phyloP scores from a whole-genome alignment of 2,888 invertebrate genomes.

The Rugalucina vietnamica region DNA sequence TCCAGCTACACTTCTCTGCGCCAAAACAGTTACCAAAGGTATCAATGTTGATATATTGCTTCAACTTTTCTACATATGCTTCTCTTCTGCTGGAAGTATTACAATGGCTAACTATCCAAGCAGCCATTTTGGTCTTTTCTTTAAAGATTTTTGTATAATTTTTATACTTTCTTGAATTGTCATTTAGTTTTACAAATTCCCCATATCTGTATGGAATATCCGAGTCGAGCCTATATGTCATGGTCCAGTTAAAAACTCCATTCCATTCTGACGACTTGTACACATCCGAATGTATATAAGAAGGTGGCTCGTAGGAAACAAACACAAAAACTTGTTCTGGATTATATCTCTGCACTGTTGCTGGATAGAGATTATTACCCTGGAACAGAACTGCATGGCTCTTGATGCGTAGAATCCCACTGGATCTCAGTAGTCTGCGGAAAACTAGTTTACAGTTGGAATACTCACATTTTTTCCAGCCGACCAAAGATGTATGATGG shows the following conservation, averaged over 20 bases:
- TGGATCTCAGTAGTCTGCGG: not conserved
- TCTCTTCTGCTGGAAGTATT: conserved; percentile 44
- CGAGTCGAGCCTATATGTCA: conserved; percentile 66
- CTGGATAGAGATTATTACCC: conserved; percentile 8
- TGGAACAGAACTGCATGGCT: conserved; percentile 33
- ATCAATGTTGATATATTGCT: conserved; percentile 49
- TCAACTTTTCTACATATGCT: conserved; percentile 41
- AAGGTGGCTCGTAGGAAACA: conserved; percentile 20
- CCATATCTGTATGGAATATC: conserved; percentile 65
- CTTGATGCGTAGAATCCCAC: not conserved
- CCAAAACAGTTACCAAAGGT: conserved; percentile 54
- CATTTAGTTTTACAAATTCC: not conserved
- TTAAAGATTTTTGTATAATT: conserved; percentile 44
- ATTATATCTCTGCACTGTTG: not conserved
- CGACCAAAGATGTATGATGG: not conserved
- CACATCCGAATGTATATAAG: not conserved
- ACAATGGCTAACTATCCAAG: conserved; percentile 64
- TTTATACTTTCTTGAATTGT: not conserved
- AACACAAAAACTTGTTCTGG: conserved; percentile 34
- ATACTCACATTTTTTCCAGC: conserved; percentile 21
- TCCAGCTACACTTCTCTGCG: not conserved
- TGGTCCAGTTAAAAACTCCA: conserved; percentile 67
- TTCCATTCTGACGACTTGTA: conserved; percentile 29
- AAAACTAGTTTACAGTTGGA: conserved; percentile 15
- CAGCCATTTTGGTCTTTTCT: conserved; percentile 50